A percentile compares a stretch with the other conserved stretches of the same genome.
These are phyloP conservation scores for Cnemophilus loriae DNA, from an alignment of 2,113 vertebrate species.

Conservation along the genomic window DNA sequence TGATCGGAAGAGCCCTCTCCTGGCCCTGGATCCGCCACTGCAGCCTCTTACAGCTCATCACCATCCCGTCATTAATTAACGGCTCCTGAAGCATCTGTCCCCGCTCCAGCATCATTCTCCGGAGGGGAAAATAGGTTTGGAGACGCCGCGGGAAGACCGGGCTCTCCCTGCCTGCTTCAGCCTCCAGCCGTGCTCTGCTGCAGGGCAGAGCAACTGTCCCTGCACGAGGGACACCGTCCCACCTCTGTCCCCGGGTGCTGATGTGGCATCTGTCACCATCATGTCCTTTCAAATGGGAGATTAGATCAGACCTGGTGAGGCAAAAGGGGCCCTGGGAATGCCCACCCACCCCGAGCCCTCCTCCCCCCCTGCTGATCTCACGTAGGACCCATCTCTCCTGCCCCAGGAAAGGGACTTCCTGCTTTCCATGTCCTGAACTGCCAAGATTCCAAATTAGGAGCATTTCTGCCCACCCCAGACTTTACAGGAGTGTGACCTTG, in stretches of 20 bases:
- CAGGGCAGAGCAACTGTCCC: neutral
- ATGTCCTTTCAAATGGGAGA: neutral
- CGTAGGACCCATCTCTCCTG: neutral
- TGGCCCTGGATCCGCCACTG: neutral
- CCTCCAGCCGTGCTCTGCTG: neutral
- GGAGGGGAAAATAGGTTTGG: neutral
- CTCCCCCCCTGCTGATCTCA: fast-evolving
- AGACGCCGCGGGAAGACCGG: neutral
- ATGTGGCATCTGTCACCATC: neutral
- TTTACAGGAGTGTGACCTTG: fast-evolving
- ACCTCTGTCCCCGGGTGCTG: neutral
- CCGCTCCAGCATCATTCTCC: neutral
- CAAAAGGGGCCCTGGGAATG: too few relatives aligned
- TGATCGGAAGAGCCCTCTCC: constrained; percentile 6
- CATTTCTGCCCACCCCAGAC: neutral
- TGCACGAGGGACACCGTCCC: neutral
- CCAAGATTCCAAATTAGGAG: neutral
- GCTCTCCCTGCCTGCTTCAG: neutral
- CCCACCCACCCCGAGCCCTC: fast-evolving
- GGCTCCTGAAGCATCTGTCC: neutral
- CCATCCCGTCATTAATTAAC: neutral
- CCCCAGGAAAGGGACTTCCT: too few relatives aligned
- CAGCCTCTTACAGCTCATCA: neutral
- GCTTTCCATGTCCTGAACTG: neutral
- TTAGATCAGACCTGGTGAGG: neutral